Percentiles rank a stretch among this genome's conserved stretches.
These are phyloP conservation scores for Diplazon laetatorius DNA, from an alignment of 2,888 invertebrate genomes.

Conservation along the genomic window DNA sequence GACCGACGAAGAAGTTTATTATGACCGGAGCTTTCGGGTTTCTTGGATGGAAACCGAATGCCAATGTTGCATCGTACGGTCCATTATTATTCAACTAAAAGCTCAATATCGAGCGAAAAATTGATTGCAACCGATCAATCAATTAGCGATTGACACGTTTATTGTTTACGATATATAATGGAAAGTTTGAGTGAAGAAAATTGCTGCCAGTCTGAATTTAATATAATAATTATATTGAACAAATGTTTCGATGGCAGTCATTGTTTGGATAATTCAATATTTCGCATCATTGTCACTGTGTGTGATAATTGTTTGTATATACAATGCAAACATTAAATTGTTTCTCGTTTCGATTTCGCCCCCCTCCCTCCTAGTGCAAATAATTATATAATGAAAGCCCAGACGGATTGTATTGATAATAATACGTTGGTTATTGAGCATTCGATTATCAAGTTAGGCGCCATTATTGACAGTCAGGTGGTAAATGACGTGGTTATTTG, in stretches of 20 bases:
- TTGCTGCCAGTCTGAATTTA: too few relatives aligned
- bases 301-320: constrained; percentile 2
- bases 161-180: too few relatives aligned
- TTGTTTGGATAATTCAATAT: neutral
- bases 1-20: constrained; percentile 7
- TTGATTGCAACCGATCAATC: too few relatives aligned
- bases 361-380: neutral
- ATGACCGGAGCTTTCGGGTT: constrained; percentile 1
- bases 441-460: constrained; percentile 12
- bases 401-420: constrained; percentile 22
- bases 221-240: too few relatives aligned
- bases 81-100: neutral
- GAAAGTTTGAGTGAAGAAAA: too few relatives aligned
- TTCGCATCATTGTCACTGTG: neutral
- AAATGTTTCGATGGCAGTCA: neutral
- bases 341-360: neutral
- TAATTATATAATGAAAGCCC: constrained; percentile 23
- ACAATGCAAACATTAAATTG: neutral
- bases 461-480: constrained; percentile 30
- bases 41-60: constrained; percentile 11
- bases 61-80: neutral
- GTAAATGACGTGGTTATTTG: constrained; percentile 41
- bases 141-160: too few relatives aligned
- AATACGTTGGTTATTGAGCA: constrained; percentile 10
- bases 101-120: too few relatives aligned